Evolutionary conservation across 2,797 vertebrate species (phyloP).

Genomic region (Rhadinocentrus ornatus): DNA sequence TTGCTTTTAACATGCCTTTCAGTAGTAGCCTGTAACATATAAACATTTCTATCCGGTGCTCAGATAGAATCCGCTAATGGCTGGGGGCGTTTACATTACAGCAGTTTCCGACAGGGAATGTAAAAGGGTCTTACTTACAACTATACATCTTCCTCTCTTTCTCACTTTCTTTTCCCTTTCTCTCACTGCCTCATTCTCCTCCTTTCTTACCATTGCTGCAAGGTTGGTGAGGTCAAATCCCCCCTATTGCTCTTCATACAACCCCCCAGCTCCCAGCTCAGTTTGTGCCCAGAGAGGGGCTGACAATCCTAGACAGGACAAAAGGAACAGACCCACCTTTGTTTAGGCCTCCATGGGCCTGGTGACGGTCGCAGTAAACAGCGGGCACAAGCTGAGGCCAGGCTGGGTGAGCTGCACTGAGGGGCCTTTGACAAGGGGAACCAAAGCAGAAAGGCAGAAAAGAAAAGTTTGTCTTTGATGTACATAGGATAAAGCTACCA

Average conservation of each 20-base stretch:
- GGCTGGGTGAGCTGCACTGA: conserved; percentile 88
- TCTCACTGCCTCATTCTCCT: conserved; percentile 42
- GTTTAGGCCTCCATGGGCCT: conserved; percentile 91
- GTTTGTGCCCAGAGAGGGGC: conserved; percentile 77
- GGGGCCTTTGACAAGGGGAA: conserved; percentile 88
- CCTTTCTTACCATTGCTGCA: conserved; percentile 47
- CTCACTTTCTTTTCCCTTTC: conserved; percentile 35
- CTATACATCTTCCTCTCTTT: conserved; percentile 64
- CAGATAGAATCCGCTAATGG: conserved; percentile 81
- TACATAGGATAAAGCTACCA: conserved; percentile 14
- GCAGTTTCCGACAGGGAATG: conserved; percentile 74
- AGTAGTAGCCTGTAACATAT: conserved; percentile 77
- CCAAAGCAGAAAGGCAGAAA: conserved; percentile 67
- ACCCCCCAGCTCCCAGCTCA: conserved; percentile 56
- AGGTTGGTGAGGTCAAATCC: conserved; percentile 66
- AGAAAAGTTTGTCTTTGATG: conserved; percentile 39
- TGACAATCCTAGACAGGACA: conserved; percentile 87
- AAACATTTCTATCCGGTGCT: conserved; percentile 80
- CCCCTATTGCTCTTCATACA: conserved; percentile 41
- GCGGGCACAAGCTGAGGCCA: conserved; percentile 86
- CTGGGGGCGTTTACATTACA: conserved; percentile 82
- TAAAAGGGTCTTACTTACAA: conserved; percentile 74
- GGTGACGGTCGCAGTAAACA: conserved; percentile 92
- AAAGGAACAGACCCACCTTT: conserved; percentile 95
- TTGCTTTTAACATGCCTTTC: conserved; percentile 78